Evolutionary conservation across 2,113 vertebrate species (phyloP).

Genomic region (Pristiophorus japonicus): DNA sequence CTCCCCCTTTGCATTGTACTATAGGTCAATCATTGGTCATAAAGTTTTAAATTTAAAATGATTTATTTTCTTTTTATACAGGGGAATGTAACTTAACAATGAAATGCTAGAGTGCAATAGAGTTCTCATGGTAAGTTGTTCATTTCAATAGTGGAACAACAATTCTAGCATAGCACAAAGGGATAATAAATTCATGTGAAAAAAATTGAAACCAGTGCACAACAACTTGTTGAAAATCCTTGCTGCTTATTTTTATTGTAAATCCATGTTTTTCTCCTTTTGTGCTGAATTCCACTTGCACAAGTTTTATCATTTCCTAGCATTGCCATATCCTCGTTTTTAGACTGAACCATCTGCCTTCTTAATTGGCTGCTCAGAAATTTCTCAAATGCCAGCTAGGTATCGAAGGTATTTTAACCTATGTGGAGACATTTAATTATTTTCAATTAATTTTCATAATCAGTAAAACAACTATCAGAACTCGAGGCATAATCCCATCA

Average conservation of each 20-base stretch:
- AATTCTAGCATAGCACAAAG: not conserved
- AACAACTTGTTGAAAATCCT: not conserved
- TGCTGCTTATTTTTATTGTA: not conserved
- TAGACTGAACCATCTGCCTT: not conserved
- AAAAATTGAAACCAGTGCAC: not conserved
- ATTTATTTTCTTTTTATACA: conserved; percentile 1
- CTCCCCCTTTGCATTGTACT: too few relatives aligned
- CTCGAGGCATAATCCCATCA: not conserved
- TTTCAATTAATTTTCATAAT: not conserved
- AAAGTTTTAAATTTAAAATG: not conserved
- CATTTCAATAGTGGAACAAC: too few relatives aligned
- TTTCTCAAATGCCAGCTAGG: not conserved
- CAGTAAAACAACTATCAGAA: not conserved
- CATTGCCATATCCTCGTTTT: not conserved
- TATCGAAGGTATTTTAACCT: not conserved
- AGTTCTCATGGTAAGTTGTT: not conserved
- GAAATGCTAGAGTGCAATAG: not conserved
- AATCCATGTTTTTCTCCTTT: too few relatives aligned
- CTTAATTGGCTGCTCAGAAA: not conserved
- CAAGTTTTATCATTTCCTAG: not conserved
- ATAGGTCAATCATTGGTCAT: not conserved
- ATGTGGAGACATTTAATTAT: not conserved
- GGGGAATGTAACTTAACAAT: not conserved
- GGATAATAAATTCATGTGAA: not conserved
- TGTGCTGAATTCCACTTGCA: too few relatives aligned